Base-by-base conservation (phyloP, 2,888 invertebrate genomes). In the Nectonema munidae region DNA sequence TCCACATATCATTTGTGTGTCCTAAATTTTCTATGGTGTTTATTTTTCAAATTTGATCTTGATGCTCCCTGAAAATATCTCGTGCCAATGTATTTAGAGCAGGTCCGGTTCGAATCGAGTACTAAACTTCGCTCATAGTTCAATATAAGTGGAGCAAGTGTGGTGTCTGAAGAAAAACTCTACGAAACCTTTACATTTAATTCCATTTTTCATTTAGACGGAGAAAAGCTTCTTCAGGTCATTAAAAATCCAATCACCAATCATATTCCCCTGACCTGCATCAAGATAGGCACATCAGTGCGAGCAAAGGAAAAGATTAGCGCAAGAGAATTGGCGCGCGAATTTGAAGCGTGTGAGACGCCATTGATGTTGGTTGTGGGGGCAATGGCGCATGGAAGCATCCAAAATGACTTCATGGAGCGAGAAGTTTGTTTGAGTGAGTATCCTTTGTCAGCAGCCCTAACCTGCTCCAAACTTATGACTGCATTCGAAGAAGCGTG, bases 301-400 rank as follows among this genome's bases (percentile, higher is more conserved):
- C 69, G 71, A 44, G 68, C 76, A 1, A 69, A 69, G 45, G 63
- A 69, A 45, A 53, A 41, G 37, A 51, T 60, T 14, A 57, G 68
- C 46, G 68, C 73, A 39, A 58, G 65, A 41, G 72, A 76, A 29
- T 53, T 86, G 21, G 74, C 76, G 5, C 74, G 74, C 1, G n/a
- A 5, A 32, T 41, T 19, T 30, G 14, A 14, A 30, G 57, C 60
- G 13, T 62, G 64, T 36, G 71, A 77, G 44, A 46, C 47, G 18
- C 81, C 86, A 1, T 64, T 86, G 41, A 79, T 71, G 0, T 61
- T 95, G 45, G 69, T 86, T 2, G 62, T 95, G 41, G 95, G 95
- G 29, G 81, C 89, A 2, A 83, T 95, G 70, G 89, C 95, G 0
- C 77, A 83, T 57, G 95, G 95, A 39, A 72, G 71, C 56, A 68